phyloP scores from a whole-genome alignment of 2,888 invertebrate species.

The Cancer borealis region DNA sequence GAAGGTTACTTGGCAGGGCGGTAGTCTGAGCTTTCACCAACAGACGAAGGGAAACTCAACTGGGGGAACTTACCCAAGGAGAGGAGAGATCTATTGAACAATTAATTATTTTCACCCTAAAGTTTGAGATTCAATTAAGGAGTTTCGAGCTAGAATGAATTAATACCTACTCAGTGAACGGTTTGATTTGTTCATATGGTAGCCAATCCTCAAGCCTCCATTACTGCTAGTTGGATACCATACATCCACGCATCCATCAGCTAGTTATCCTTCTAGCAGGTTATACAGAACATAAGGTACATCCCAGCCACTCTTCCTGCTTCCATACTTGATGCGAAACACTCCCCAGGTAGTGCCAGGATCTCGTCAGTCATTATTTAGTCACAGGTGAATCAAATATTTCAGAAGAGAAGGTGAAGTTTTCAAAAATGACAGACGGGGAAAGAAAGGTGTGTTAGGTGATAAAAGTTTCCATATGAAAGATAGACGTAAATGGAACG shows the following conservation, averaged over 20 bases:
- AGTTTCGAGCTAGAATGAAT: conserved; percentile 13
- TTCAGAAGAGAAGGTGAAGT: background rate
- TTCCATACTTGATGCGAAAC: background rate
- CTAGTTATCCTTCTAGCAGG: background rate
- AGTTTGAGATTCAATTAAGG: conserved; percentile 27
- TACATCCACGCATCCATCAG: background rate
- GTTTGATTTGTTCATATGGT: background rate
- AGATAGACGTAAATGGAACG: background rate
- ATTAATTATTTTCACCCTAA: conserved; percentile 18
- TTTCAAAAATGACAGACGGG: background rate
- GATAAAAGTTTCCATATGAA: background rate
- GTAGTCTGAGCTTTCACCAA: background rate
- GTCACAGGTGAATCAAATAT: background rate
- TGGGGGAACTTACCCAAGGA: background rate
- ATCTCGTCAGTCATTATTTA: background rate
- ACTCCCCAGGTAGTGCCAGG: background rate
- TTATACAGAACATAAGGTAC: background rate
- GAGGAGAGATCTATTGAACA: conserved; percentile 21
- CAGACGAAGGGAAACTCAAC: background rate
- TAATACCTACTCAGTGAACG: background rate
- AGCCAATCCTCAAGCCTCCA: background rate
- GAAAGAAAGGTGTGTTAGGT: background rate
- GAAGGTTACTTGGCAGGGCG: background rate
- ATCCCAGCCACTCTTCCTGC: background rate
- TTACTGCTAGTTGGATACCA: background rate